A percentile compares a stretch with the other conserved stretches of the same genome.
These are phyloP conservation scores for Sander lucioperca DNA, from an alignment of 2,113 vertebrate genomes.

Conservation along the genomic window DNA sequence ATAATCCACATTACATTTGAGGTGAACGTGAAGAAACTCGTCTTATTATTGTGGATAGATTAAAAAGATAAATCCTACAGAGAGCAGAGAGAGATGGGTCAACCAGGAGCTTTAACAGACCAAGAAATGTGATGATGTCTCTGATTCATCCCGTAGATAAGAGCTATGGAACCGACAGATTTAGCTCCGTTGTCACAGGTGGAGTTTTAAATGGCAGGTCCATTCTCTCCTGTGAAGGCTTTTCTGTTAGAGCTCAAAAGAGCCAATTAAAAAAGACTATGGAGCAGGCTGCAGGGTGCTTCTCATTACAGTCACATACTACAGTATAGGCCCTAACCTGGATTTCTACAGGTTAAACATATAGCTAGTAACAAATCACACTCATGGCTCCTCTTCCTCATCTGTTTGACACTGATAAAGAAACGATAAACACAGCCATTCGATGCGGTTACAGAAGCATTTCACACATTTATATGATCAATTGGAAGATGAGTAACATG, in stretches of 20 bases:
- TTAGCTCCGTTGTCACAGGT: slow-evolving; percentile 55
- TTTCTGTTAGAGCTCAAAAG: slow-evolving; percentile 59
- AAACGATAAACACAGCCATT: slow-evolving; percentile 60
- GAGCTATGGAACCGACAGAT: slow-evolving; percentile 43
- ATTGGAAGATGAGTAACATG: slow-evolving; percentile 64
- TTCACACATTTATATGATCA: slow-evolving; percentile 67
- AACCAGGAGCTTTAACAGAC: slow-evolving; percentile 45
- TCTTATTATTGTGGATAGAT: slow-evolving; percentile 54
- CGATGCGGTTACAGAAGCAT: slow-evolving; percentile 49
- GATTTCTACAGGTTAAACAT: slow-evolving; percentile 38
- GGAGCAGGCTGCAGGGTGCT: slow-evolving; percentile 25
- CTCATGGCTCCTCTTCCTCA: slow-evolving; percentile 24
- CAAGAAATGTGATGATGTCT: slow-evolving; percentile 68
- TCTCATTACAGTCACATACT: slow-evolving; percentile 41
- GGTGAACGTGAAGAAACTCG: slow-evolving; percentile 36
- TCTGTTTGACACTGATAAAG: slow-evolving; percentile 55
- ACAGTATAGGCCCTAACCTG: slow-evolving; percentile 6
- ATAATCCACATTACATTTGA: slow-evolving; percentile 37
- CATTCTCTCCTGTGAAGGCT: slow-evolving; percentile 55
- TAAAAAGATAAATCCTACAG: slow-evolving; percentile 52
- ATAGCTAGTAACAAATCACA: slow-evolving; percentile 5
- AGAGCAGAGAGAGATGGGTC: slow-evolving; percentile 16
- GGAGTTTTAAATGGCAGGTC: slow-evolving; percentile 65
- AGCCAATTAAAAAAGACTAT: slow-evolving; percentile 53
- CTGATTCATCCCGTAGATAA: slow-evolving; percentile 69